Percentiles rank a stretch among this genome's conserved stretches.
Evolutionary conservation across 2,888 invertebrate species (phyloP).

Genomic region (Phrixothrix hirtus): DNA sequence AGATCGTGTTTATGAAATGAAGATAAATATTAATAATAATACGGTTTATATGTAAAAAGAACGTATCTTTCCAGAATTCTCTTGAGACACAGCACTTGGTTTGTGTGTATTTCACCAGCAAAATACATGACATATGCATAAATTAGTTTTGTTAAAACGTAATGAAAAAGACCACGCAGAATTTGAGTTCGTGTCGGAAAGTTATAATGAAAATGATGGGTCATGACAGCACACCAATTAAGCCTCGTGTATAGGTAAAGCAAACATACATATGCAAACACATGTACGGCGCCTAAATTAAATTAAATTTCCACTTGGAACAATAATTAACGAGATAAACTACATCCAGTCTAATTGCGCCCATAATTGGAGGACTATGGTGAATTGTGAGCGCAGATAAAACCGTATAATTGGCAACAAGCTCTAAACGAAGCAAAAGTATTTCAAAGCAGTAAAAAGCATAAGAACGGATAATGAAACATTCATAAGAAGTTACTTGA

Average conservation of each 20-base stretch:
- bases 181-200: slow-evolving; percentile 16
- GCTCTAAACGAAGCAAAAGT: slow-evolving; percentile 34
- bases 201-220: slow-evolving; percentile 22
- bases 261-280: slow-evolving; percentile 37
- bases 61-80: background rate
- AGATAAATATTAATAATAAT: background rate
- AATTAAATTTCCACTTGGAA: slow-evolving; percentile 43
- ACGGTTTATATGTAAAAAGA: background rate
- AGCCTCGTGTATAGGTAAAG: slow-evolving; percentile 20
- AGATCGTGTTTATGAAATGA: too few species aligned
- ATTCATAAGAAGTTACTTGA: slow-evolving; percentile 35
- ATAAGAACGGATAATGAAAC: slow-evolving; percentile 37
- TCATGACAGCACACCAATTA: slow-evolving; percentile 30
- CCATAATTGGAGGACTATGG: slow-evolving; percentile 40
- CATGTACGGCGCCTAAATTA: slow-evolving; percentile 38
- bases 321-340: slow-evolving; percentile 44
- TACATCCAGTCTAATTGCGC: slow-evolving; percentile 41
- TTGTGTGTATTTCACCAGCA: slow-evolving; percentile 1
- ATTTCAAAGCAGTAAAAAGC: slow-evolving; percentile 35
- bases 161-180: slow-evolving; percentile 21
- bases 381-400: slow-evolving; percentile 37
- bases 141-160: slow-evolving; percentile 19
- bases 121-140: slow-evolving; percentile 13
- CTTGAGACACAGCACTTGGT: slow-evolving; percentile 1
- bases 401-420: slow-evolving; percentile 38